Base-by-base conservation (phyloP, 2,797 vertebrate species). In the Sebastes miniatus region DNA sequence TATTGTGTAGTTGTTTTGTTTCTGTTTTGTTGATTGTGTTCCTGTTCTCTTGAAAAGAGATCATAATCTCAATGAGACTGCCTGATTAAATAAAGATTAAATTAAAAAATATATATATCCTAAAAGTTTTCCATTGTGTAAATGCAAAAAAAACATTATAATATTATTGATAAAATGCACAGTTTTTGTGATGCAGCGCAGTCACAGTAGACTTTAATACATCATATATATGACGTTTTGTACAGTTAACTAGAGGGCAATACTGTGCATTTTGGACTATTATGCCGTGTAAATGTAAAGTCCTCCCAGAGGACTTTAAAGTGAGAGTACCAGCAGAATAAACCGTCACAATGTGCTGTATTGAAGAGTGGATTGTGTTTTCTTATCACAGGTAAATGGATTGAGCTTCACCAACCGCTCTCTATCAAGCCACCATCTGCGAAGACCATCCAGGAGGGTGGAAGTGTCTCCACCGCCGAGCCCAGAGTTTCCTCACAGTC, bases 381-480 rank as follows among this genome's bases (percentile, higher is more conserved):
- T 10, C 34, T 50, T 61, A 34, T 8, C 20, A 39, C 82, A 94
- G 93, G 11, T 83, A 3, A 90, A 87, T 31, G 70, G 83, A 47
- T 50, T 4, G 0, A 1, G 20, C 43, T 63, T 69, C 76, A 11
- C 31, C 3, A 58, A 34, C 29, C 52, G 4, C 29, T 86, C 85
- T 13, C 32, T 72, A 13, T 79, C 84, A 20, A 67, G 5, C n/a
- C 66, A 27, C 18, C 52, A 68, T 24, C 2, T 67, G 5, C 66
- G 2, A 25, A 86, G 71, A 63, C 91, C 91, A 0, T 70, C 80
- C 52, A 81, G 65, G 65, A 92, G 91, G 57, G 65, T 92, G 74
- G 92, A 93, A 4, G 79, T 92, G n/a, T 88, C 93, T 39, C 90
- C 91, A 0, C 34, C 84, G 2, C 16, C 29, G 8, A 91, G 61